phyloP scores from a whole-genome alignment of 2,888 invertebrate species.

The Callinectes sapidus region DNA sequence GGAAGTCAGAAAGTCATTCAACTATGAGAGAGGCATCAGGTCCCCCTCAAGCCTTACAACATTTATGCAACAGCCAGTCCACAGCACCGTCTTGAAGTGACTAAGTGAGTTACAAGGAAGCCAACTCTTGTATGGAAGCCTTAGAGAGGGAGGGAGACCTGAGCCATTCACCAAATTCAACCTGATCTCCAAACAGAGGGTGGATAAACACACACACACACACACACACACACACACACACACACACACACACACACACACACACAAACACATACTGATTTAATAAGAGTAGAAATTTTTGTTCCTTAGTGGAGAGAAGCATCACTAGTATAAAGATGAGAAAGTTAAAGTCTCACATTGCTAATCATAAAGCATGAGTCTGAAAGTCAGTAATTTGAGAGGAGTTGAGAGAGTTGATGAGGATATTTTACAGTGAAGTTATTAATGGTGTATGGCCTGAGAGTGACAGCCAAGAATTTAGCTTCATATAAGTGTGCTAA shows the following conservation, averaged over 20 bases:
- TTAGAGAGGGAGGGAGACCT: neutral
- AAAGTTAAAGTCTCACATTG: slow-evolving; percentile 20
- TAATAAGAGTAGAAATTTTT: neutral
- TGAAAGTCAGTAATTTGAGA: too few relatives aligned
- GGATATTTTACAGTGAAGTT: too few relatives aligned
- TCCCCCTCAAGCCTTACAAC: slow-evolving; percentile 5
- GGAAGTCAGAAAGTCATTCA: neutral
- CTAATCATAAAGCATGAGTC: too few relatives aligned
- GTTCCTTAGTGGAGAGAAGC: neutral
- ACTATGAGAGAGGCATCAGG: neutral
- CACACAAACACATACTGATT: too few relatives aligned
- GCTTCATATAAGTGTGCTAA: too few relatives aligned
- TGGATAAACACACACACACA: neutral
- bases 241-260: too few relatives aligned
- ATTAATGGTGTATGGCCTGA: too few relatives aligned
- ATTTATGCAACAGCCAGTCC: neutral
- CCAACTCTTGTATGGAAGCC: slow-evolving; percentile 13
- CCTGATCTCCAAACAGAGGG: slow-evolving; percentile 3
- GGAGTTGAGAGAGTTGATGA: too few relatives aligned
- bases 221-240: neutral
- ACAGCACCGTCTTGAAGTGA: neutral
- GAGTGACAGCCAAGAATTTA: too few relatives aligned
- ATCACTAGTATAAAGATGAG: neutral
- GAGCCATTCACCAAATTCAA: slow-evolving; percentile 19
- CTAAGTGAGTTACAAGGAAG: slow-evolving; percentile 13